Conservation (phyloP, 2,797 vertebrate species). For the Ctenopoma multispine region DNA sequence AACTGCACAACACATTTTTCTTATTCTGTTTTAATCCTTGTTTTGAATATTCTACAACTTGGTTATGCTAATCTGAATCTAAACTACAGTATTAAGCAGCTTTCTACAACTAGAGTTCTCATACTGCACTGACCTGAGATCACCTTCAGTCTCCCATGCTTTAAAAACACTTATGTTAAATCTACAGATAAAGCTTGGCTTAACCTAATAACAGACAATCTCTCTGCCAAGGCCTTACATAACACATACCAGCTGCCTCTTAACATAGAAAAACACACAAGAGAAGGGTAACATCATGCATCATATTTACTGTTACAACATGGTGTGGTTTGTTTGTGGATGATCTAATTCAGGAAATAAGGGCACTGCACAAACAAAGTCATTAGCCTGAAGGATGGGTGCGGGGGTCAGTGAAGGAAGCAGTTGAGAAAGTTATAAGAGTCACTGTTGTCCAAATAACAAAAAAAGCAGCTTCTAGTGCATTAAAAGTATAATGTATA, state of each 20-base stretch:
- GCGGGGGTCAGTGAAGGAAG: slow-evolving; percentile 11
- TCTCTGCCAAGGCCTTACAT: slow-evolving; percentile 49
- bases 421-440: slow-evolving; percentile 34
- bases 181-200: slow-evolving; percentile 61
- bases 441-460: slow-evolving; percentile 2
- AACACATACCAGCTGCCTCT: slow-evolving; percentile 36
- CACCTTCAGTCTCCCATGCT: slow-evolving; percentile 30
- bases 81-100: not conserved
- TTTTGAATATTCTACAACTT: not conserved
- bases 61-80: not conserved
- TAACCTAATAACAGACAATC: slow-evolving; percentile 50
- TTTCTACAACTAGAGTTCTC: slow-evolving; percentile 1
- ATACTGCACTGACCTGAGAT: not conserved
- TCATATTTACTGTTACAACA: slow-evolving; percentile 39
- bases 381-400: slow-evolving; percentile 22
- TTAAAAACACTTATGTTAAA: slow-evolving; percentile 63
- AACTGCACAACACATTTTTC: not conserved
- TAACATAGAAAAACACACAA: slow-evolving; percentile 35
- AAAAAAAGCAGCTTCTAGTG: not conserved
- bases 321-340: slow-evolving; percentile 24
- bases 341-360: slow-evolving; percentile 52
- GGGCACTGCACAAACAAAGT: slow-evolving; percentile 46
- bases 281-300: slow-evolving; percentile 14
- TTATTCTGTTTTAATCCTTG: not conserved
- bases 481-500: not conserved